Base-by-base conservation (phyloP, 2,888 invertebrate species). In the Darwinula stevensoni region DNA sequence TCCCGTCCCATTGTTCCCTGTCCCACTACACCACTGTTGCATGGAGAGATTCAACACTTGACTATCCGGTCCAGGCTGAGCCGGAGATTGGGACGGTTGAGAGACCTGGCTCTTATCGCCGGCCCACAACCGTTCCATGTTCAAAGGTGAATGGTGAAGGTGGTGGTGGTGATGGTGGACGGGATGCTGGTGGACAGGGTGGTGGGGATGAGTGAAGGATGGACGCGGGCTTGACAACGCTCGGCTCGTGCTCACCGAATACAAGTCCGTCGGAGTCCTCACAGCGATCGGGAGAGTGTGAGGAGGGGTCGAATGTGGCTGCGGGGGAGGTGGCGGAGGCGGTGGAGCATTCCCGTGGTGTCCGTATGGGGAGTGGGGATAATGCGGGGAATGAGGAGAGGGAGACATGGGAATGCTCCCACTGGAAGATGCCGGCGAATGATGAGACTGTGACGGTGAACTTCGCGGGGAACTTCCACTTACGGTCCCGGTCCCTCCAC, bases 111-210 rank as follows among this genome's bases (percentile, higher is more conserved):
- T 68, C 35, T 74, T 62, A 44, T 78, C 78, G 3, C 76, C 76
- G 5, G 76, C 76, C 82, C 82, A 82, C 32, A 82, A 53, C 39
- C 75, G 59, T 51, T 82, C 80, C 82, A 82, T 82, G 47, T 82
- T 80, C 35, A 82, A 58, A 14, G 76, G 72, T 9, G 43, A 39
- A 36, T 41, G 14, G 12, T 9, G 18, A 12, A 15, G 31, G 13
- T 27, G 13, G 9, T 3, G n/a, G 6, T 11, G 16, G 15, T 14
- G 11, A n/a, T n/a, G n/a, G n/a, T n/a, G n/a, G n/a, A n/a, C n/a
- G n/a, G n/a, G n/a, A n/a, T n/a, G n/a, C n/a, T n/a, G n/a, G n/a
- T n/a, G n/a, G n/a, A n/a, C n/a, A n/a, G n/a, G n/a, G n/a, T n/a
- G n/a, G n/a, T n/a, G n/a, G n/a, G n/a, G n/a, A n/a, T n/a, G n/a